These are phyloP conservation scores for Tortrix viridana DNA, from an alignment of 2,888 invertebrate species.

Conservation along the genomic window DNA sequence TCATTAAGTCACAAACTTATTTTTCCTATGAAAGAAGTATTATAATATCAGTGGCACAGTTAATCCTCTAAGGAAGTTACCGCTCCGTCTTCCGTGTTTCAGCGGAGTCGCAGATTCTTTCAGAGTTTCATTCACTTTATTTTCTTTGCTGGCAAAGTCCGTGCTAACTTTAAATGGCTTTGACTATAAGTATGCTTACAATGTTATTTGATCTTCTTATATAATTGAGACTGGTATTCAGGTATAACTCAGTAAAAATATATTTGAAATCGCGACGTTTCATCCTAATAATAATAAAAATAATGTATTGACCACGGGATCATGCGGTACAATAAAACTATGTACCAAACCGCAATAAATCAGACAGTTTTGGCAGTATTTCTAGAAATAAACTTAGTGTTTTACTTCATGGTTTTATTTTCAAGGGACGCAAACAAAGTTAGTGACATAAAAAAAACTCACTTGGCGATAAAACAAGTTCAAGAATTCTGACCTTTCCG, in stretches of 20 bases:
- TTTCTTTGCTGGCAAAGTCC: not conserved
- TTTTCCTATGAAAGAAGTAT: not conserved
- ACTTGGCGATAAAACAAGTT: not conserved
- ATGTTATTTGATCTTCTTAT: not conserved
- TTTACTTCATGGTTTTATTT: too few relatives aligned
- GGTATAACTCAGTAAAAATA: too few relatives aligned
- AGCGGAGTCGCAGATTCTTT: not conserved
- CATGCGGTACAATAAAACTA: too few relatives aligned
- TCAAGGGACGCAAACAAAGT: too few relatives aligned
- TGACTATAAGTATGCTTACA: not conserved
- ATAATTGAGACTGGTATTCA: not conserved
- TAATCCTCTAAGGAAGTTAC: conserved; percentile 1
- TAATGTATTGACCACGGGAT: too few relatives aligned
- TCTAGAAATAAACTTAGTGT: too few relatives aligned
- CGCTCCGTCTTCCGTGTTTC: conserved; percentile 1
- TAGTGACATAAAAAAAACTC: too few relatives aligned
- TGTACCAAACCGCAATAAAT: too few relatives aligned
- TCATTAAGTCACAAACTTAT: too few relatives aligned
- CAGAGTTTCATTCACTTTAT: not conserved
- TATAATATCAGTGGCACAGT: not conserved
- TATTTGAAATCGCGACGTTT: too few relatives aligned
- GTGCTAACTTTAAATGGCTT: conserved; percentile 1
- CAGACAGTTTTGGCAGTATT: too few relatives aligned
- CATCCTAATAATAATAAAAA: too few relatives aligned
- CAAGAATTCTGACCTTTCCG: not conserved